Evolutionary conservation across 2,797 vertebrate species (phyloP).

Genomic region (Lemur catta): DNA sequence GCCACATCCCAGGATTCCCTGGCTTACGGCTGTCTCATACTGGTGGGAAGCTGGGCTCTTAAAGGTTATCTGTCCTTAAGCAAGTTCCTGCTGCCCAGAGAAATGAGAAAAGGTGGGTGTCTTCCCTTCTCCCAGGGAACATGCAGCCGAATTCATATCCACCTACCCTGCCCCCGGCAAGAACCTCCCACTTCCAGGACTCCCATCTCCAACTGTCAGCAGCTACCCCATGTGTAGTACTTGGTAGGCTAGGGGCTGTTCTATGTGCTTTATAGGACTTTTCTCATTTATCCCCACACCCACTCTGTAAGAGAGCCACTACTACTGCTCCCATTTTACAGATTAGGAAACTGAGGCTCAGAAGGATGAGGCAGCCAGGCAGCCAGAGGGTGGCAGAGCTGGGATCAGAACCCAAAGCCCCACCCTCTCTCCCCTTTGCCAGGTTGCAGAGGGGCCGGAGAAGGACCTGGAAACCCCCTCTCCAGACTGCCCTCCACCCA

Average conservation of each 20-base stretch:
- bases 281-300: background rate
- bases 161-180: accelerated
- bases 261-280: background rate
- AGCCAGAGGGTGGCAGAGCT: background rate
- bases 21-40: background rate
- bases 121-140: background rate
- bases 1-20: background rate
- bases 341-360: background rate
- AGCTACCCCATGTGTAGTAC: background rate
- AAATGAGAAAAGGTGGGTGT: background rate
- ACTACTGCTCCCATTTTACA: background rate
- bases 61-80: background rate
- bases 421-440: background rate
- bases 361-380: background rate
- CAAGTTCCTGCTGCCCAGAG: background rate
- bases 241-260: background rate
- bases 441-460: background rate
- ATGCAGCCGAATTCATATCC: background rate
- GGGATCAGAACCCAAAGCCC: background rate
- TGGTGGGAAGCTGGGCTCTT: background rate
- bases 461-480: background rate
- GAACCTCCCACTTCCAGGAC: background rate
- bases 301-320: background rate
- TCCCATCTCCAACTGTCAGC: background rate
- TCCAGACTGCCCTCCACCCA: background rate